Evolutionary conservation across 1,140 invertebrate species (phyloP).

Genomic region (Ips nitidus): DNA sequence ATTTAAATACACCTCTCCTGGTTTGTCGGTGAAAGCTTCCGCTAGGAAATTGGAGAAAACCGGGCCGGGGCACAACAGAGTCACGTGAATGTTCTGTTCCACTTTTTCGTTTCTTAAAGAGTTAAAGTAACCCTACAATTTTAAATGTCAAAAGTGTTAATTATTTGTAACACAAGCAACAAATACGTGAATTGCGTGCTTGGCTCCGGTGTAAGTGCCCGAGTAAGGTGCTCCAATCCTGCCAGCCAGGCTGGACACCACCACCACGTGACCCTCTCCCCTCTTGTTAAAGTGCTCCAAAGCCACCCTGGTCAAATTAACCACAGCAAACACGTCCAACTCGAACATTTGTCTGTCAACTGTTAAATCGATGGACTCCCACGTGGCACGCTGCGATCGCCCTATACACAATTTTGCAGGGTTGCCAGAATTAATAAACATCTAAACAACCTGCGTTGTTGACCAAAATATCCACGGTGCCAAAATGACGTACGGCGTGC

Average conservation of each 20-base stretch:
- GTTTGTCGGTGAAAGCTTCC: slow-evolving; percentile 68
- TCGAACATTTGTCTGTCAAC: slow-evolving; percentile 82
- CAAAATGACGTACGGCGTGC: slow-evolving; percentile 71
- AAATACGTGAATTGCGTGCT: slow-evolving; percentile 62
- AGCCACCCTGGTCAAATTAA: slow-evolving; percentile 71
- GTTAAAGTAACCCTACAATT: slow-evolving; percentile 71
- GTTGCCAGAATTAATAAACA: background rate
- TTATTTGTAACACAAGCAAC: too few relatives aligned
- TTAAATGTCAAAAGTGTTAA: background rate
- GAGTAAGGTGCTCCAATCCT: slow-evolving; percentile 71
- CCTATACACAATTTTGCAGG: slow-evolving; percentile 6
- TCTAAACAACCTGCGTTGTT: slow-evolving; percentile 71
- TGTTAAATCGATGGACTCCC: slow-evolving; percentile 72
- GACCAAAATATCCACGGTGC: slow-evolving; percentile 73
- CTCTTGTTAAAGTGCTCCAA: slow-evolving; percentile 66
- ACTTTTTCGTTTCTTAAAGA: slow-evolving; percentile 65
- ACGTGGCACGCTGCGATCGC: slow-evolving; percentile 74
- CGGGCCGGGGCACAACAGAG: slow-evolving; percentile 77
- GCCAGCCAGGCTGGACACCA: slow-evolving; percentile 74
- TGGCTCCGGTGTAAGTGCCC: slow-evolving; percentile 75
- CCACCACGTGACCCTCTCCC: slow-evolving; percentile 68
- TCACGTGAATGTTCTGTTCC: slow-evolving; percentile 62
- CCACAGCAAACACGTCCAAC: slow-evolving; percentile 76
- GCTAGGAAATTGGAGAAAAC: slow-evolving; percentile 71
- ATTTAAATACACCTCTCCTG: slow-evolving; percentile 57